Evolutionary conservation across 2,113 vertebrate species (phyloP), one percentile per base, ranked within the genome.

Genomic region (Setophaga coronata): DNA sequence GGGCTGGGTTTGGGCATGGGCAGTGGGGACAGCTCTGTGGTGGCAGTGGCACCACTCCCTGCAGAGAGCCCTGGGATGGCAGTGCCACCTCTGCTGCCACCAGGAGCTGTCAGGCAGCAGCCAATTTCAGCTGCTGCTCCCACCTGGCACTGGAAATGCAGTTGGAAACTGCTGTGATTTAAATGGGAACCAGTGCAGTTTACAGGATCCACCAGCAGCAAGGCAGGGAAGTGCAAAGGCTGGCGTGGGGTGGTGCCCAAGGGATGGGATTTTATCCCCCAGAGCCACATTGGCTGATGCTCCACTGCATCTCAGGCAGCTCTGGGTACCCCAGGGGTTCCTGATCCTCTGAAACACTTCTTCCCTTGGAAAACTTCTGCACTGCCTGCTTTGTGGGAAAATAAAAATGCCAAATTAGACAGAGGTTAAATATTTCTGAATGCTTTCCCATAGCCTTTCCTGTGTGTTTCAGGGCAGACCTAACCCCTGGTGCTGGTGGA

Each of bases 21-120:
- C 1, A 7, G 29, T 17, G 51, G n/a, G 65, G 70, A 82, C 11
- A 15, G 11, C 40, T 18, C 18, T 0, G 2, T 2, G 15, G 50
- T 8, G 18, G 16, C 36, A 45, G 24, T 2, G 10, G 24, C 24
- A 9, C 6, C 0, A 2, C 36, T 66, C 6, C 0, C 28, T 18
- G 12, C 17, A 18, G 28, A 31, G 57, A 36, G 36, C 64, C 45
- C 4, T 0, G 74, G 40, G 19, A 15, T 14, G 74, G 40, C 58
- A 40, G 25, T 33, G 45, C 45, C 82, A 70, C 81, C 72, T 89
- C 53, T 0, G 0, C 15, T 2, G 4, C 53, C 58, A 60, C 24
- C 70, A 3, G 4, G 3, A 31, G 53, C 25, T 78, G 61, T 23
- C 25, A 14, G 64, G 74, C 60, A 87, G 34, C 40, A 73, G 85